phyloP scores from a whole-genome alignment of 2,797 vertebrate genomes.

The Enteromius thamalakanensis region DNA sequence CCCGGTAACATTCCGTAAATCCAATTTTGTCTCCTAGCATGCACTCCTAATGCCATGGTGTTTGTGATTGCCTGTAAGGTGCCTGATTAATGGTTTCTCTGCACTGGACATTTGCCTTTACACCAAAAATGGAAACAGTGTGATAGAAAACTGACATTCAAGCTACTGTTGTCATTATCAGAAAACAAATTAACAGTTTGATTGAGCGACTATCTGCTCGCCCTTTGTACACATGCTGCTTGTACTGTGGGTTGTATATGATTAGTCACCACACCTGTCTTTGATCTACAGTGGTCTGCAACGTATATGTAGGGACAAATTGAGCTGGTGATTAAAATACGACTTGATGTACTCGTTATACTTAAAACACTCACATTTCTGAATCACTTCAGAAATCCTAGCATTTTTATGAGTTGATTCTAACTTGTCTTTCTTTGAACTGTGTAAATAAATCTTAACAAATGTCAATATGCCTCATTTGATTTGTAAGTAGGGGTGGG shows the following conservation, averaged over 20 bases:
- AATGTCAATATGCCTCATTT: constrained; percentile 48
- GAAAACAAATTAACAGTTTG: constrained; percentile 6
- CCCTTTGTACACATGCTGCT: constrained; percentile 41
- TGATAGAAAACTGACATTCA: not conserved
- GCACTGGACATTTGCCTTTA: not conserved
- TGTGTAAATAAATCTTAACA: constrained; percentile 65
- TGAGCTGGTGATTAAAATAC: constrained; percentile 22
- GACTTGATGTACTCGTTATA: constrained; percentile 35
- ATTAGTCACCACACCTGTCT: constrained; percentile 18
- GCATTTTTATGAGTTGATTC: constrained; percentile 55
- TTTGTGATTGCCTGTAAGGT: constrained; percentile 32
- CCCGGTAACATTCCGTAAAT: constrained; percentile 33
- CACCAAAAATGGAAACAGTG: constrained; percentile 10
- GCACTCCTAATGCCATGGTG: constrained; percentile 60
- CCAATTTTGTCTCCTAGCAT: constrained; percentile 65
- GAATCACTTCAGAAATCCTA: constrained; percentile 47
- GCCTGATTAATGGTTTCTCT: constrained; percentile 27
- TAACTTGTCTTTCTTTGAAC: constrained; percentile 56
- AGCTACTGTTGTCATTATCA: not conserved
- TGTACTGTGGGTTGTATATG: constrained; percentile 38
- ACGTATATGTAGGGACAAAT: constrained; percentile 37
- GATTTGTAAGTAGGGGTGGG: no score
- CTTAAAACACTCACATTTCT: constrained; percentile 46
- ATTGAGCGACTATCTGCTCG: constrained; percentile 9
- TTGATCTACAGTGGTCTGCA: constrained; percentile 31